Percentiles rank a stretch among this genome's conserved stretches.
These are phyloP conservation scores for Leptura quadrifasciata DNA, from an alignment of 2,888 invertebrate species.

Conservation along the genomic window DNA sequence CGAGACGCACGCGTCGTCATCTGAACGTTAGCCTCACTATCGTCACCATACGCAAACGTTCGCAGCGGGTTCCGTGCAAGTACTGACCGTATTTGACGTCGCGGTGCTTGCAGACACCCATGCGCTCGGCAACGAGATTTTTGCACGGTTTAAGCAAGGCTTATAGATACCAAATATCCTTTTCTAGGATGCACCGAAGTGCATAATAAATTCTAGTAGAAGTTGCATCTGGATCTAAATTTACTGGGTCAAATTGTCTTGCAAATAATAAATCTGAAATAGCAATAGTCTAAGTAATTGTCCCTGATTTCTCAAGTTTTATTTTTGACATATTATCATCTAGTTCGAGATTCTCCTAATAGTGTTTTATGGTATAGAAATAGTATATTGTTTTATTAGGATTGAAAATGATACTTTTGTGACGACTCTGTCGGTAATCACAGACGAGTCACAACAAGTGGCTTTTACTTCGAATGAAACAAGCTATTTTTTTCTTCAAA, in stretches of 20 bases:
- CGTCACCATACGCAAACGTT: constrained; percentile 15
- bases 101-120: constrained; percentile 42
- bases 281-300: not conserved
- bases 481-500: too few species aligned
- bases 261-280: not conserved
- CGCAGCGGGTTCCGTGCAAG: constrained; percentile 40
- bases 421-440: too few species aligned
- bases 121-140: constrained; percentile 49
- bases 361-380: too few species aligned
- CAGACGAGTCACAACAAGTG: too few species aligned
- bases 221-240: not conserved
- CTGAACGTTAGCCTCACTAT: not conserved
- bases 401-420: too few species aligned
- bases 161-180: constrained; percentile 26
- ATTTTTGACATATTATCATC: not conserved
- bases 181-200: constrained; percentile 25
- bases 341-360: too few species aligned
- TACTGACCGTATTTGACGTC: constrained; percentile 46
- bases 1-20: constrained; percentile 20
- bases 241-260: not conserved
- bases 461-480: too few species aligned
- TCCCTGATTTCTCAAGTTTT: not conserved
- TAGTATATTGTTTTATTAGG: too few species aligned
- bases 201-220: not conserved
- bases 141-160: constrained; percentile 42